Conservation (phyloP, 2,113 vertebrate genomes). For the Prinia subflava region DNA sequence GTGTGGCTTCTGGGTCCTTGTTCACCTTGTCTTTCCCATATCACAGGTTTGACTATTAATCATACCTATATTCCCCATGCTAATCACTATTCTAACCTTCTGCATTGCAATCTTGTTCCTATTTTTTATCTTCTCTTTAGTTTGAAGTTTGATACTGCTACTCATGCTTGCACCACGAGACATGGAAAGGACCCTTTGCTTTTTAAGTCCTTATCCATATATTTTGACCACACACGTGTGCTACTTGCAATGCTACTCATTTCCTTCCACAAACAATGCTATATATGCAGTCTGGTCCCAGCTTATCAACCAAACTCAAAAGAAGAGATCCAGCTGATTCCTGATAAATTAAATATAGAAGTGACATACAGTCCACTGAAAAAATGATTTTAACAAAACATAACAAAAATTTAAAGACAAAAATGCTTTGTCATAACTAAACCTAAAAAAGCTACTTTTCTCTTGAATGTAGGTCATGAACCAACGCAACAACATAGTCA, state of each 20-base stretch:
- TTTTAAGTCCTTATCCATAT: background rate
- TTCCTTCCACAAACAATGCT: background rate
- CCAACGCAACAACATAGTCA: background rate
- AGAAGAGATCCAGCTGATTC: background rate
- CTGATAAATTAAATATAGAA: background rate
- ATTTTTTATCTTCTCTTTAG: background rate
- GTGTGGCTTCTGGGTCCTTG: background rate
- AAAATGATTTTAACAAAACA: background rate
- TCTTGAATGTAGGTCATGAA: background rate
- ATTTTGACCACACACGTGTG: background rate
- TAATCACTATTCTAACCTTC: background rate
- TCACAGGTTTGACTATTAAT: background rate
- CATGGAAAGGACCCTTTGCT: background rate
- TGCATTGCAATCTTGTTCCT: background rate
- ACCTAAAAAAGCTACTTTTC: background rate
- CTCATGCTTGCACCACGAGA: background rate
- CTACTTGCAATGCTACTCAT: background rate
- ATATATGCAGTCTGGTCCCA: fast-evolving
- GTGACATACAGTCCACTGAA: background rate
- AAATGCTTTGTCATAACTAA: background rate
- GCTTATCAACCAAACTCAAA: background rate
- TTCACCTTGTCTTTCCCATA: background rate
- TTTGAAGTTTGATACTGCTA: background rate
- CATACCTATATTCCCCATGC: background rate
- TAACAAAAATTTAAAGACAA: background rate